A percentile compares a stretch with the other conserved stretches of the same genome.
phyloP scores from a whole-genome alignment of 1,140 invertebrate genomes.

The Hypsibius dujardini region DNA sequence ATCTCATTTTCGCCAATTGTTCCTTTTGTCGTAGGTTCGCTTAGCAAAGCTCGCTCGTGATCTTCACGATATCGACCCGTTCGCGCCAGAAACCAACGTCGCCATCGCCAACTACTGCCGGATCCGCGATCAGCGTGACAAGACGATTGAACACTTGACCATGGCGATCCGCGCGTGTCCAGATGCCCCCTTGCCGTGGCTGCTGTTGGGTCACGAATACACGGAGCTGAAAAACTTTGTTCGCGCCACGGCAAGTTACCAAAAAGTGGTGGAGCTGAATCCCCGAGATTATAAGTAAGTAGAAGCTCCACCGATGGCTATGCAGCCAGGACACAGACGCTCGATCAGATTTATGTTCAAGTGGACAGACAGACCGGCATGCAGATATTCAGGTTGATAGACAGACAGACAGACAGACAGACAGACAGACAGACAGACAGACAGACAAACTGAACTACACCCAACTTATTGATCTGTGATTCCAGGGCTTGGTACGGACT shows the following conservation, averaged over 20 bases:
- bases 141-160: constrained; percentile 89
- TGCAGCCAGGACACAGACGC: too few relatives aligned
- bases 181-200: constrained; percentile 82
- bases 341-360: too few relatives aligned
- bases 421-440: too few relatives aligned
- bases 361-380: too few relatives aligned
- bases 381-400: too few relatives aligned
- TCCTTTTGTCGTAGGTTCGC: not conserved
- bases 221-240: constrained; percentile 97
- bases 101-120: constrained; percentile 84
- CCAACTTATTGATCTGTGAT: too few relatives aligned
- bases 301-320: too few relatives aligned
- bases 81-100: constrained; percentile 6
- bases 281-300: constrained; percentile 51
- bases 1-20: not conserved
- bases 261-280: constrained; percentile 59
- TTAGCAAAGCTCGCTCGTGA: not conserved
- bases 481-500: constrained; percentile 88
- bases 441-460: too few relatives aligned
- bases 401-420: too few relatives aligned
- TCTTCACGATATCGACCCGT: constrained; percentile 9
- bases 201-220: constrained; percentile 94
- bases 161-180: constrained; percentile 83
- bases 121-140: constrained; percentile 81
- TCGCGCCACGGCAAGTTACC: constrained; percentile 46